Base-by-base conservation (phyloP, 2,113 vertebrate species). In the Chaenogobius annularis region DNA sequence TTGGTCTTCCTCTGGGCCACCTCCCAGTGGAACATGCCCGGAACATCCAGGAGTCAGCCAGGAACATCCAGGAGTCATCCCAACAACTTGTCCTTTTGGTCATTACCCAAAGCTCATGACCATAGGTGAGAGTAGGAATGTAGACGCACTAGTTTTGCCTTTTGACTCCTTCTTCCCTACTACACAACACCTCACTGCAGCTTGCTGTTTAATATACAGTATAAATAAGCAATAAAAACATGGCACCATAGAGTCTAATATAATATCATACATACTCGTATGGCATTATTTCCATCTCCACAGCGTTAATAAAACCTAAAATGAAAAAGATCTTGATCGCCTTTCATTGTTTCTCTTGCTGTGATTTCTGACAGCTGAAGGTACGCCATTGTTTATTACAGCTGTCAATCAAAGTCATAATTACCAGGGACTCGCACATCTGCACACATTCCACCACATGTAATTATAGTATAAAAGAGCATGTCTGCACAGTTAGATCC, bases 351-450 rank as follows among this genome's bases (percentile, higher is more conserved):
- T 44, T 74, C 69, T 69, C 55, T 66, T 10, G 55, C 31, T 64
- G 72, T 74, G 58, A 79, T 80, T 79, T 56, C 65, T 71, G n/a
- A 48, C 62, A 68, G 72, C 79, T 71, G 7, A n/a, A 75, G 73
- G 44, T 83, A 76, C 55, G 71, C 72, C 70, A 78, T 67, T 82
- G 76, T 89, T 86, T 87, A 84, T 88, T 83, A 89, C 86, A 82
- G 76, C 83, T 89, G 88, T 87, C 89, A 92, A 52, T 88, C 89
- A 90, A 74, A 56, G 11, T 72, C 77, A 73, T 81, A 88, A 90
- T 90, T 90, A 90, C 74, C 79, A 78, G 72, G 78, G 73, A 79
- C 78, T 35, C 44, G 47, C 56, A 69, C 64, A 63, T 13, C 67
- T 59, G 20, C 15, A 26, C 67, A 56, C 37, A 74, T 15, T 88